These are phyloP conservation scores for Caenorhabditis brenneri DNA, from an alignment of 1,140 invertebrate genomes.

Conservation along the genomic window DNA sequence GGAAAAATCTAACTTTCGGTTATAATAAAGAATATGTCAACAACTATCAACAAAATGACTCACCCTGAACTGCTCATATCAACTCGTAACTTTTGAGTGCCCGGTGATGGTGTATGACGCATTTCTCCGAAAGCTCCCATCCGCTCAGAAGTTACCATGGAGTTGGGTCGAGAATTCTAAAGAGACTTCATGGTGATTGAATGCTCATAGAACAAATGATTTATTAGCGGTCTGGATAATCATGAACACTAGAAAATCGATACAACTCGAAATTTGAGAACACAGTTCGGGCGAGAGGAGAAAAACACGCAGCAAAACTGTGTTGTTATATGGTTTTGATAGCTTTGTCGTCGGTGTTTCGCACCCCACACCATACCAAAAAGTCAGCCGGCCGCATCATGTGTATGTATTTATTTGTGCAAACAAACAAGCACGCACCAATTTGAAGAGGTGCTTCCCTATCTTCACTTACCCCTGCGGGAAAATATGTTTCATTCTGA, in stretches of 20 bases:
- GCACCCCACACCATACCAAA: neutral
- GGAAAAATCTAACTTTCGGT: too few relatives aligned
- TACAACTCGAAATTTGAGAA: neutral
- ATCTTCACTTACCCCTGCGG: conserved; percentile 13
- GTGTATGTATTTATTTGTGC: neutral
- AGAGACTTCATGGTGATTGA: too few relatives aligned
- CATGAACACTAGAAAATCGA: neutral
- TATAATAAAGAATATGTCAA: neutral
- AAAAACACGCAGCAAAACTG: neutral
- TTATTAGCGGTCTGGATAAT: too few relatives aligned
- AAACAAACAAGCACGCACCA: neutral
- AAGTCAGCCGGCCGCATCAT: conserved; percentile 10
- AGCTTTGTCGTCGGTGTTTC: neutral
- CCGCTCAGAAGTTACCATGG: conserved; percentile 13
- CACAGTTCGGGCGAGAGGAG: neutral
- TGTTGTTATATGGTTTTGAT: neutral
- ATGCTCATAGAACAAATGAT: too few relatives aligned
- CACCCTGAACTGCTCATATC: conserved; percentile 39
- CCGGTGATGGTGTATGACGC: conserved; percentile 19
- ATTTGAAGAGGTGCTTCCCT: neutral
- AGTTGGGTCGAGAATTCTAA: neutral
- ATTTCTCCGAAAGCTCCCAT: conserved; percentile 51
- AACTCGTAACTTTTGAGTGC: conserved; percentile 14
- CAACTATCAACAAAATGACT: neutral
- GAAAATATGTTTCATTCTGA: conserved; percentile 36